Evolutionary conservation across 1,140 invertebrate genomes (phyloP), one percentile per base, ranked within the genome.

Genomic region (Hestina assimilis): DNA sequence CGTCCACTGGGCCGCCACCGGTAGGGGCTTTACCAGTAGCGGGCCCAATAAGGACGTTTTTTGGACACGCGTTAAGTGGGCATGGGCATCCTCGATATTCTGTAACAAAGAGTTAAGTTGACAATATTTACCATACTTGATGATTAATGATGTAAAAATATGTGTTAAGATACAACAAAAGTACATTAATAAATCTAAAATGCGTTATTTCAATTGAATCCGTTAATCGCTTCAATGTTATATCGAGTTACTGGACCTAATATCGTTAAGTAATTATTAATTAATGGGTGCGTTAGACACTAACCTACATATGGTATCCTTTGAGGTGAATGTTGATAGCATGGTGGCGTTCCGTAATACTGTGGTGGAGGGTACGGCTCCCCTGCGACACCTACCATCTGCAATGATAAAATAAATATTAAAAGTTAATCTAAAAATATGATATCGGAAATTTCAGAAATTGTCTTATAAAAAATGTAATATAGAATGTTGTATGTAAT

Each of bases 41-140:
- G 94, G 95, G 95, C 92, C 95, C 95, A 96, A 95, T 95, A 96
- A 93, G 94, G 93, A 94, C 95, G 95, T 96, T 96, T 96, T 96
- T 96, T 96, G 95, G 94, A 96, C 94, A 96, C 90, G 94, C 92
- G 90, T 95, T 94, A 91, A 95, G 92, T 89, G 94, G 95, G 91
- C 95, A 96, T 72, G 94, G 94, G 89, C 94, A 96, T 89, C 92
- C 91, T 75, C 93, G 92, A 75, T 91, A 91, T 74, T 91, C 80
- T 82, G 86, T 69, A 71, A 75, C 8, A 1, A 38, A 19, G 3
- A 7, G 2, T 5, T 5, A 14, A 15, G 5, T 3, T 1, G 17
- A 14, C 23, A 14, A 11, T n/a, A n/a, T n/a, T n/a, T n/a, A n/a
- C n/a, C n/a, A n/a, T n/a, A n/a, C n/a, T n/a, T n/a, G n/a, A n/a